These are phyloP conservation scores for Rynchops niger DNA, from an alignment of 2,113 vertebrate genomes.

Conservation along the genomic window DNA sequence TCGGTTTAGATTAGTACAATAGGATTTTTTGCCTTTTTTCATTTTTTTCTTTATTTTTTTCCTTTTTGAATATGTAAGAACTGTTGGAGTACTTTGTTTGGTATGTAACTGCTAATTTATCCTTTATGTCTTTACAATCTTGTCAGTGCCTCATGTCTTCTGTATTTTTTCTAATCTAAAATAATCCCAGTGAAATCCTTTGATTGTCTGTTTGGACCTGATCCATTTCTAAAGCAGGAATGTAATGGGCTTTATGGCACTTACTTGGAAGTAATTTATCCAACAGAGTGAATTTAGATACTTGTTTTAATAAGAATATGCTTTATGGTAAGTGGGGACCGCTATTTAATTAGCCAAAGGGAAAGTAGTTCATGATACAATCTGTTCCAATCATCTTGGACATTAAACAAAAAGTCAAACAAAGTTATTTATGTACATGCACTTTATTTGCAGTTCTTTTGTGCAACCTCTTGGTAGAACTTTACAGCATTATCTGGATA, in stretches of 20 bases:
- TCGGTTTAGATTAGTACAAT: conserved; percentile 63
- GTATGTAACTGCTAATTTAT: conserved; percentile 88
- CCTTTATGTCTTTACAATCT: conserved; percentile 84
- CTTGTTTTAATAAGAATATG: conserved; percentile 95
- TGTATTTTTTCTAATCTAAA: conserved; percentile 91
- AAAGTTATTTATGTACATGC: conserved; percentile 77
- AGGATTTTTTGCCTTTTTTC: conserved; percentile 16
- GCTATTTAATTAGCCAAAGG: conserved; percentile 94
- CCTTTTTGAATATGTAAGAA: conserved; percentile 43
- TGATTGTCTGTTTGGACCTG: conserved; percentile 96
- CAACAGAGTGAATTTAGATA: conserved; percentile 87
- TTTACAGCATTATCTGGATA: conserved; percentile 60
- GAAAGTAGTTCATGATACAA: conserved; percentile 83
- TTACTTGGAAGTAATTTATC: conserved; percentile 92
- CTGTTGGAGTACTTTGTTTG: conserved; percentile 72
- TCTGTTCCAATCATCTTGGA: conserved; percentile 85
- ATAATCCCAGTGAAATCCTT: conserved; percentile 97
- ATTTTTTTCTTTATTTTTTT: not conserved
- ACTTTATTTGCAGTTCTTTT: conserved; percentile 79
- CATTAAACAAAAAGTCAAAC: conserved; percentile 82
- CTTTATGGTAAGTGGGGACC: conserved; percentile 88
- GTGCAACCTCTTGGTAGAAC: conserved; percentile 72
- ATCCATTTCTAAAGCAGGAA: conserved; percentile 91
- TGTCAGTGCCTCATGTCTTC: conserved; percentile 87
- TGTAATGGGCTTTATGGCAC: conserved; percentile 96